A percentile compares a stretch with the other conserved stretches of the same genome.
Conservation (phyloP, 2,113 vertebrate species). For the Oncorhynchus keta region DNA sequence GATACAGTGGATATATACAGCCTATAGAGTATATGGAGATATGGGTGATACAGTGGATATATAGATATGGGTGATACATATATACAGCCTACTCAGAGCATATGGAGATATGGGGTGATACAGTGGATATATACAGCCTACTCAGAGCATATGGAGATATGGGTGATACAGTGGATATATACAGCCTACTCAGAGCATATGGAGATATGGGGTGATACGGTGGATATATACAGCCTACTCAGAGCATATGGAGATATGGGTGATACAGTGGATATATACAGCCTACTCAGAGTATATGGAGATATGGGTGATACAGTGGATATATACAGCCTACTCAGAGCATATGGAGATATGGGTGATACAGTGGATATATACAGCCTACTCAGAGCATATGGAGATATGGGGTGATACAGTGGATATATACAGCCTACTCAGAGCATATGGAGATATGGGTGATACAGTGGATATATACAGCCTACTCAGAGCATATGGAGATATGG, state of each 20-base stretch:
- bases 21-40: slow-evolving; percentile 41
- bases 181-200: slow-evolving; percentile 30
- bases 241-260: slow-evolving; percentile 41
- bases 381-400: neutral
- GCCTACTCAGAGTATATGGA: neutral
- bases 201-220: slow-evolving; percentile 18
- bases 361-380: neutral
- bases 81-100: too few relatives aligned
- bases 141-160: slow-evolving; percentile 43
- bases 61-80: too few relatives aligned
- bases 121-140: neutral
- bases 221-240: slow-evolving; percentile 7
- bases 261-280: neutral
- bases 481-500: too few relatives aligned
- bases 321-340: slow-evolving; percentile 1
- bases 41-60: neutral
- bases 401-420: neutral
- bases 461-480: too few relatives aligned
- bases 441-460: too few relatives aligned
- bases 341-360: neutral
- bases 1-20: neutral
- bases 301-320: neutral
- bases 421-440: neutral
- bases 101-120: too few relatives aligned
- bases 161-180: neutral